Conservation (phyloP, 2,113 vertebrate species). For the Myodes glareolus region DNA sequence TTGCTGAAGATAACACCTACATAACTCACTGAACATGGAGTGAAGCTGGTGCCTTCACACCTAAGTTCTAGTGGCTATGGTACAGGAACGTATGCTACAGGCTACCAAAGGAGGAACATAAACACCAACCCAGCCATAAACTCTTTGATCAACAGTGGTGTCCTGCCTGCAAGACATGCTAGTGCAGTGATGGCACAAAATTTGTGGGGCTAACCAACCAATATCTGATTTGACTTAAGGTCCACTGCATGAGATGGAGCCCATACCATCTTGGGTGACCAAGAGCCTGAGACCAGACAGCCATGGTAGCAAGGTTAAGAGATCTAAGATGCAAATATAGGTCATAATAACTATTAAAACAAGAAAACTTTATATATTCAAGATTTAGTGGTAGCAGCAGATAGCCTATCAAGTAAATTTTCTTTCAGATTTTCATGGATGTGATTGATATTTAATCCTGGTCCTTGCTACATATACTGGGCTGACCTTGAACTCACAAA, state of each 20-base stretch:
- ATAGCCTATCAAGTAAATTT: conserved; percentile 27
- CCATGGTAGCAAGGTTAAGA: not conserved
- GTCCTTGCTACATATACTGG: not conserved
- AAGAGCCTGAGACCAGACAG: not conserved
- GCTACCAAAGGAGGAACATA: not conserved
- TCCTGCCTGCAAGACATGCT: not conserved
- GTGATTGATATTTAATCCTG: conserved; percentile 39
- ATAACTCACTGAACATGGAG: too few relatives aligned
- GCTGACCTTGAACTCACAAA: not conserved
- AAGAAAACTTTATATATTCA: conserved; percentile 15
- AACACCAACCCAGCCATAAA: not conserved
- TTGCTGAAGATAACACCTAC: too few relatives aligned
- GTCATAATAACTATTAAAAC: conserved; percentile 18
- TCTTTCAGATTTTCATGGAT: not conserved
- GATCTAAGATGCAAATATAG: conserved; percentile 26
- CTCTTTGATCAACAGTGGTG: not conserved
- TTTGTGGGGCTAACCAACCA: not conserved
- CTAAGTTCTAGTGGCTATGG: too few relatives aligned
- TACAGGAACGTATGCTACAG: not conserved
- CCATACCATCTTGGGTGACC: not conserved
- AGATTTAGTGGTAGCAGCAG: conserved; percentile 15
- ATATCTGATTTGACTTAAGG: not conserved
- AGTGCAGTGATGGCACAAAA: not conserved
- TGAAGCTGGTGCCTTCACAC: too few relatives aligned
- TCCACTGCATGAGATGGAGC: not conserved